Evolutionary conservation across 2,113 vertebrate species (phyloP), one percentile per base, ranked within the genome.

Genomic region (Cololabis saira): DNA sequence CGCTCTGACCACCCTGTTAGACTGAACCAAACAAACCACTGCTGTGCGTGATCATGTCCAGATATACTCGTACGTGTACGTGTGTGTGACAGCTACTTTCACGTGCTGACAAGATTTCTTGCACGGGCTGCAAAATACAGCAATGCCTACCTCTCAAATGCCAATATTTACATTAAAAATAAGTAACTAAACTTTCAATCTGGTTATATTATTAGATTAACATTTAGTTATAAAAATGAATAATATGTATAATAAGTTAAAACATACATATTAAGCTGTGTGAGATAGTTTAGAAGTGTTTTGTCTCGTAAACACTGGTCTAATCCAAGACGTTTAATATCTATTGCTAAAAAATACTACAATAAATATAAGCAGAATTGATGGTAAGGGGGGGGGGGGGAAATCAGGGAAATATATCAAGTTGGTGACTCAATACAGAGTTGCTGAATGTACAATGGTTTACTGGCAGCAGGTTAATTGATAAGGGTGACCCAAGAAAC

Each of bases 381-480:
- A 37, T 37, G 5, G 42, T 16, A 44, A 4, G 43, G n/a, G 7
- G 10, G 16, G 10, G 9, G 18, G 11, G 11, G 6, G 1, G 3
- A 66, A 78, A 74, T 56, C 43, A 54, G 27, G 48, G 72, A 71
- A 73, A 76, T 60, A 57, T 44, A 82, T 73, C 52, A 62, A 27
- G 51, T 43, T 15, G 71, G 24, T 64, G 65, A 76, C 59, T 85
- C 56, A 30, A n/a, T 37, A 21, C 37, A 5, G 67, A 78, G 60
- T 54, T 86, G 74, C 77, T 78, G 76, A 85, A 67, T 7, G n/a
- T 50, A 74, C 67, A 84, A 48, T 4, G 54, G 44, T 44, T 68
- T 49, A 49, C 69, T 74, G 78, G 80, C 78, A 85, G 73, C 50
- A 51, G 86, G 85, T 84, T 90, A 87, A 91, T 90, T 90, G 80